Conservation (phyloP, 2,797 vertebrate genomes). For the Spheniscus humboldti region DNA sequence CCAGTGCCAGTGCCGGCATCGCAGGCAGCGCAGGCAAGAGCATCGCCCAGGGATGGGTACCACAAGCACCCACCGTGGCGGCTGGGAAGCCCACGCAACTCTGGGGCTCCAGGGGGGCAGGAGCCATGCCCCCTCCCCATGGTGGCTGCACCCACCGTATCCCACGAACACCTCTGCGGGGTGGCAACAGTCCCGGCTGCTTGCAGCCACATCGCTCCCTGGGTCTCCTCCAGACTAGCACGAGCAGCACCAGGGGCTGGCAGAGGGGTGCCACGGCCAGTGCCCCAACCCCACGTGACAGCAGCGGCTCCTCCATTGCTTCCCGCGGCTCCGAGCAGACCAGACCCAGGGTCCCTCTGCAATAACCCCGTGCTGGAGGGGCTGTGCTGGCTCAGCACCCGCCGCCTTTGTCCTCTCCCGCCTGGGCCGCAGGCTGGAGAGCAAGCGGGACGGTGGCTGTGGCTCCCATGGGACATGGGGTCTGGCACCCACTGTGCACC, state of each 20-base stretch:
- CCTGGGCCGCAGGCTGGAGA: background rate
- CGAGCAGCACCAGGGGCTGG: background rate
- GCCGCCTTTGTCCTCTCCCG: background rate
- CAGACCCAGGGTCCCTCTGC: background rate
- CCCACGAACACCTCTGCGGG: no score
- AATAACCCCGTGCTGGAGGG: accelerated
- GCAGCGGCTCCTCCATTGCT: background rate
- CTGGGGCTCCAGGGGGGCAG: background rate
- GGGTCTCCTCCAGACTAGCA: background rate
- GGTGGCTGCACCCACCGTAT: background rate
- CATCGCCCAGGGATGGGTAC: background rate
- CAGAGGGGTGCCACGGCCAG: background rate
- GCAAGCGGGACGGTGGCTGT: accelerated
- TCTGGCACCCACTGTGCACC: background rate
- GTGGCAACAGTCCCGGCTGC: background rate
- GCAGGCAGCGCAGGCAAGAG: background rate
- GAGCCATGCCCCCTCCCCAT: background rate
- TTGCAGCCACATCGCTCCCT: accelerated
- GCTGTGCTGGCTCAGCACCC: background rate
- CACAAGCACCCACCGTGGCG: accelerated
- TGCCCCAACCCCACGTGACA: background rate
- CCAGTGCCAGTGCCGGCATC: background rate
- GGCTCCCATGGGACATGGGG: background rate
- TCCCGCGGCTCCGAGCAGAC: background rate
- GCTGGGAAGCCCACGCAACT: background rate